Evolutionary conservation across 2,888 invertebrate genomes (phyloP), one percentile per base, ranked within the genome.

Genomic region (Apodemia mormo): DNA sequence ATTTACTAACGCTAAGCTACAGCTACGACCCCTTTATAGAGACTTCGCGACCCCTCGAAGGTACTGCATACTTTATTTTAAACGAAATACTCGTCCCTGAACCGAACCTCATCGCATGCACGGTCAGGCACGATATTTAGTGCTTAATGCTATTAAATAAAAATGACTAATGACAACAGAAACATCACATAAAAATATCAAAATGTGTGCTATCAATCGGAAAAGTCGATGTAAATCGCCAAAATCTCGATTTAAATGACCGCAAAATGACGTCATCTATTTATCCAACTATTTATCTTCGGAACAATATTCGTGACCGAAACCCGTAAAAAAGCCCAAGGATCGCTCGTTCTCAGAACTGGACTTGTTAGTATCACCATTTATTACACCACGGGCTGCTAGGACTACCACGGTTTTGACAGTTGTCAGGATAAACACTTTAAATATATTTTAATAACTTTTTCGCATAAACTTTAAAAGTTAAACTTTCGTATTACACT

Each of bases 281-380:
- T 77, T 80, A 80, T 81, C 78, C 82, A 77, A 85, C 87, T 88
- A 88, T 89, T 89, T 90, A 87, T 89, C 87, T 87, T 79, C 80
- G 82, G 80, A 84, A 82, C 82, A 82, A 87, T 65, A 65, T 84
- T 89, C 88, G 88, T 89, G 89, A 89, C 88, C 86, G 80, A 76
- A 73, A 74, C 74, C 79, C 81, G 76, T 78, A 77, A 72, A 77
- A 76, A 81, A 81, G 74, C 74, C 77, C 74, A 80, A 80, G 78
- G 78, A 78, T 79, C 81, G 85, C 80, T 84, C 85, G 82, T 90
- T 90, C 90, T 78, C 82, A 87, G 91, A 91, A 90, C 75, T 78
- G 82, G 79, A 83, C 88, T 86, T 86, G 88, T 90, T 88, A 86
- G 87, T 87, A 85, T 83, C 85, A 85, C 83, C 90, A 90, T 90